Conservation (phyloP, 1,140 invertebrate species). For the Apocrypta bakeri region DNA sequence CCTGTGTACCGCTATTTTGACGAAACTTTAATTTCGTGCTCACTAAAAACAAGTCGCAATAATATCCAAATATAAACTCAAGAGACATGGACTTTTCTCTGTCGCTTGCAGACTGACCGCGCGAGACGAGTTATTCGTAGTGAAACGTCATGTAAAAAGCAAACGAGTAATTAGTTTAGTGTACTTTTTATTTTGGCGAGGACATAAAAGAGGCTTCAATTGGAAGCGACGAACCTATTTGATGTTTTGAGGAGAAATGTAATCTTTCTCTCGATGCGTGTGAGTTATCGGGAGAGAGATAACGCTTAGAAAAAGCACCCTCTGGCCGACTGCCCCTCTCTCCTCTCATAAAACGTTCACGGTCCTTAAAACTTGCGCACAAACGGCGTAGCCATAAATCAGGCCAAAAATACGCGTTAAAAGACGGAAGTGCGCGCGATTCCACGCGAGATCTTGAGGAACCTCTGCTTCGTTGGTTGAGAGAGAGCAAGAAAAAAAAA, state of each 20-base stretch:
- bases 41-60: conserved; percentile 41
- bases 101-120: not conserved
- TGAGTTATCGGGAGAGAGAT: not conserved
- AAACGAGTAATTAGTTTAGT: not conserved
- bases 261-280: not conserved
- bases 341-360: not conserved
- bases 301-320: not conserved
- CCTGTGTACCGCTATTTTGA: conserved; percentile 13
- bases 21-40: conserved; percentile 28
- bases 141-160: no score
- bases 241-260: no score
- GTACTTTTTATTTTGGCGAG: no score
- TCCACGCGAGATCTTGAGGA: conserved; percentile 13
- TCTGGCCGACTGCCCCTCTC: not conserved
- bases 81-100: not conserved
- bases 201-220: no score
- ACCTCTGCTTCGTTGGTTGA: not conserved
- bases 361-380: not conserved
- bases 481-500: not conserved
- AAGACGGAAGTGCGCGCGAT: not conserved
- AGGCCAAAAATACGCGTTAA: conserved; percentile 5
- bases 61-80: conserved; percentile 37
- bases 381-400: conserved; percentile 5
- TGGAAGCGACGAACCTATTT: no score
- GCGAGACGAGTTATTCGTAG: no score